Evolutionary conservation across 2,113 vertebrate genomes (phyloP).

Genomic region (Astur gentilis): DNA sequence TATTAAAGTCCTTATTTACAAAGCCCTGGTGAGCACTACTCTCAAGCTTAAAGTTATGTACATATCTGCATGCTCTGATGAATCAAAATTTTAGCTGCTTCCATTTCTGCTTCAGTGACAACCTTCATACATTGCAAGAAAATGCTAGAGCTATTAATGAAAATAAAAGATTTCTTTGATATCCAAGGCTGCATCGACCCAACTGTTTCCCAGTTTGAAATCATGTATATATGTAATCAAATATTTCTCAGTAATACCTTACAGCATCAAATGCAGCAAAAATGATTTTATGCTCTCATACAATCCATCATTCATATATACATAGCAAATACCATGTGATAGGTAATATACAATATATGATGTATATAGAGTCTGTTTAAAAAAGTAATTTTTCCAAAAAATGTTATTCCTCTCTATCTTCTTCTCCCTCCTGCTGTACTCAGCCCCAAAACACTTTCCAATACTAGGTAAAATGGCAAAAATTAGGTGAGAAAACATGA

Average conservation of each 20-base stretch:
- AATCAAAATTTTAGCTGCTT: neutral
- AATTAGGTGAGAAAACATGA: neutral
- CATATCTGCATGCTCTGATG: neutral
- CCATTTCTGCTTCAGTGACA: neutral
- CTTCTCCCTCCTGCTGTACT: neutral
- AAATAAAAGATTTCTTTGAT: neutral
- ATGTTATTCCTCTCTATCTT: neutral
- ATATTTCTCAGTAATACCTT: neutral
- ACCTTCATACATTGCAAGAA: neutral
- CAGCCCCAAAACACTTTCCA: neutral
- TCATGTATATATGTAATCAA: neutral
- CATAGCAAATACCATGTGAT: neutral
- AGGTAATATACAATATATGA: neutral
- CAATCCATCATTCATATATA: neutral
- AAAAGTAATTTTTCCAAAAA: neutral
- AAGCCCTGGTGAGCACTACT: neutral
- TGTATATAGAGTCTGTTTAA: neutral
- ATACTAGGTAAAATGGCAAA: neutral
- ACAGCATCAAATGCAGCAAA: neutral
- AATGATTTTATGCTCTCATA: neutral
- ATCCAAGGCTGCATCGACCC: neutral
- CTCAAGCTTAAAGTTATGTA: neutral
- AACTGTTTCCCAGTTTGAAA: neutral
- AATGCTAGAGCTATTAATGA: neutral
- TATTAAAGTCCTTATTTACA: neutral